Evolutionary conservation across 2,113 vertebrate genomes (phyloP).

Genomic region (Polypterus bichir): DNA sequence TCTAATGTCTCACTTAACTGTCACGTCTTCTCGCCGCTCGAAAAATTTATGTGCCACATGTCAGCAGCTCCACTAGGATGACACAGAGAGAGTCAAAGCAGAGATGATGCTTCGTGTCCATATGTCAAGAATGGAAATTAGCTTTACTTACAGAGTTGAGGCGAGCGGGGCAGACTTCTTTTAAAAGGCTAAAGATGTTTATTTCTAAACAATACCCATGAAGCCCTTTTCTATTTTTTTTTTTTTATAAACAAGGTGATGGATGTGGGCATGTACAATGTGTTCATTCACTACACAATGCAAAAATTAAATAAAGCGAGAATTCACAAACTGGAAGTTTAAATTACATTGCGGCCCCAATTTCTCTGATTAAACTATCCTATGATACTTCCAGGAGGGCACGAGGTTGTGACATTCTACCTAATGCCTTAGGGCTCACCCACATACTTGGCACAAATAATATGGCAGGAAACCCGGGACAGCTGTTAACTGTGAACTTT

Average conservation of each 20-base stretch:
- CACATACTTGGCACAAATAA: neutral
- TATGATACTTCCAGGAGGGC: neutral
- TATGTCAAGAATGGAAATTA: neutral
- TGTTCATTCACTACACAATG: neutral
- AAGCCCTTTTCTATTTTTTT: neutral
- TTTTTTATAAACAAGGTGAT: neutral
- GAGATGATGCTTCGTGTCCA: neutral
- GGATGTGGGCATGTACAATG: neutral
- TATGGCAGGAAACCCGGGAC: neutral
- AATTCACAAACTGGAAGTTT: neutral
- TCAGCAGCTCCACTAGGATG: neutral
- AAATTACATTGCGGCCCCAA: no score
- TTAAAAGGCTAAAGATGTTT: neutral
- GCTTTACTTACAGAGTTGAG: neutral
- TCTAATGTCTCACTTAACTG: neutral
- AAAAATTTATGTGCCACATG: neutral
- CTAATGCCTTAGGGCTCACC: neutral
- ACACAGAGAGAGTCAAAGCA: neutral
- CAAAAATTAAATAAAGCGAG: neutral
- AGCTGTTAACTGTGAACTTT: constrained; percentile 4
- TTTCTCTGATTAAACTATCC: neutral
- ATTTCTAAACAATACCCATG: neutral
- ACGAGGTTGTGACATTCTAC: neutral
- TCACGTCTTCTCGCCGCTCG: neutral
- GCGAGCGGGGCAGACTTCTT: neutral